Evolutionary conservation across 2,113 vertebrate species (phyloP).

Genomic region (Polypterus senegalus): DNA sequence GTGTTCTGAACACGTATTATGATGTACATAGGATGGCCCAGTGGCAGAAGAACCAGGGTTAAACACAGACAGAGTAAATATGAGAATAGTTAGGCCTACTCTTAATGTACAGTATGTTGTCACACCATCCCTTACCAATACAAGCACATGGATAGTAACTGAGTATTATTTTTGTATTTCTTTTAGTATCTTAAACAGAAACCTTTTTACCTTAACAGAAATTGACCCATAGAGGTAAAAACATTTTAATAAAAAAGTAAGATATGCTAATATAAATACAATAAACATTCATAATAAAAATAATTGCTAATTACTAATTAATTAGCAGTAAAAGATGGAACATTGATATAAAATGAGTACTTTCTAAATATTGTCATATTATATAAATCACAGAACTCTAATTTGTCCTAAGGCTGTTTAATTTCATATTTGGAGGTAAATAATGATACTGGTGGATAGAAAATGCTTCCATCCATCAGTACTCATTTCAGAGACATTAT

Average conservation of each 20-base stretch:
- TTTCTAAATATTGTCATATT: not conserved
- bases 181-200: too few species aligned
- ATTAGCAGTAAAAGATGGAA: not conserved
- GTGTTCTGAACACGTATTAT: too few species aligned
- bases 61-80: too few species aligned
- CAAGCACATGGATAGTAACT: too few species aligned
- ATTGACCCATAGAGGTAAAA: too few species aligned
- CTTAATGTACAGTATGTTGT: too few species aligned
- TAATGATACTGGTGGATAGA: not conserved
- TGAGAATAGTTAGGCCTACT: too few species aligned
- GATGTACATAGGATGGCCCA: too few species aligned
- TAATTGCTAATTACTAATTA: not conserved
- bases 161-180: too few species aligned
- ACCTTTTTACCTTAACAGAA: too few species aligned
- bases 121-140: too few species aligned
- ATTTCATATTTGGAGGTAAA: not conserved
- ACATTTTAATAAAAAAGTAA: not conserved
- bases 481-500: not conserved
- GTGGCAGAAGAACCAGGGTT: too few species aligned
- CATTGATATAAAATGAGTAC: not conserved
- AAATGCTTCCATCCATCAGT: not conserved
- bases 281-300: not conserved
- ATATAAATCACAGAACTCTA: not conserved
- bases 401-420: not conserved
- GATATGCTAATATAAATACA: not conserved